These are phyloP conservation scores for Cryptops parisi DNA, from an alignment of 2,888 invertebrate species.

Conservation along the genomic window DNA sequence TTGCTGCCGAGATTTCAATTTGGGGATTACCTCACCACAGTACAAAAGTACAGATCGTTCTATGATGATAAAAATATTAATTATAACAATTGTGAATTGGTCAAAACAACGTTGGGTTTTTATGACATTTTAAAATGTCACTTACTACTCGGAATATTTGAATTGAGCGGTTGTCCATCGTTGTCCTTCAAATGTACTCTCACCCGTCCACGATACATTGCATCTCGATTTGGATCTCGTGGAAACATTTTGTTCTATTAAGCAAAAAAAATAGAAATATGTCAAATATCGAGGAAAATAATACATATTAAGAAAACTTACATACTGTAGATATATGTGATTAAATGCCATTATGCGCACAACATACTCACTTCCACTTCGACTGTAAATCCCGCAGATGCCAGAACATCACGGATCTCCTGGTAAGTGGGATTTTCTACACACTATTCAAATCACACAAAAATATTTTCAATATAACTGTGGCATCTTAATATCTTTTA, in stretches of 20 bases:
- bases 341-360: too few species aligned
- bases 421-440: constrained; percentile 90
- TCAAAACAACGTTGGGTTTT: neutral
- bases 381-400: constrained; percentile 64
- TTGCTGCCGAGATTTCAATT: constrained; percentile 63
- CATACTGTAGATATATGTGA: too few species aligned
- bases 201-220: constrained; percentile 68
- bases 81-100: neutral
- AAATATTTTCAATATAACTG: too few species aligned
- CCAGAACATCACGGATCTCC: constrained; percentile 86
- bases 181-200: constrained; percentile 84
- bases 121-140: neutral
- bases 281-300: constrained; percentile 7
- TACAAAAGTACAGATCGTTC: constrained; percentile 62
- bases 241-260: constrained; percentile 66
- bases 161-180: constrained; percentile 58
- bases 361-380: constrained; percentile 51
- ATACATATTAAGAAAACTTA: neutral
- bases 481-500: too few species aligned
- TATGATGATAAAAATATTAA: constrained; percentile 24
- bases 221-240: constrained; percentile 80
- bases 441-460: too few species aligned
- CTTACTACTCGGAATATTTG: constrained; percentile 50
- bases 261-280: constrained; percentile 14
- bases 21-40: constrained; percentile 73